Percentiles rank a stretch among this genome's conserved stretches.
phyloP scores from a whole-genome alignment of 2,888 invertebrate species.

The Microdon myrmicae region DNA sequence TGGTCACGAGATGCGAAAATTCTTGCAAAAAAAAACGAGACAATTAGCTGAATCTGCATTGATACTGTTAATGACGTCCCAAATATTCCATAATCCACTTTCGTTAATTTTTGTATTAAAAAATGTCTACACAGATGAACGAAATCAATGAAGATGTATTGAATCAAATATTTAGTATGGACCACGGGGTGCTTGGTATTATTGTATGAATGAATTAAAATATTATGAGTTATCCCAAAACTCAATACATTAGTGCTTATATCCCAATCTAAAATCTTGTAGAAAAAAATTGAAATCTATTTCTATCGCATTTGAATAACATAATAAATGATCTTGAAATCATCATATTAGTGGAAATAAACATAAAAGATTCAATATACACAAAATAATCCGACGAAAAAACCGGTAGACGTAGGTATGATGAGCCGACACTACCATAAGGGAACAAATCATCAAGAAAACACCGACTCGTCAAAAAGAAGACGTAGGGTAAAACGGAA shows the following conservation, averaged over 20 bases:
- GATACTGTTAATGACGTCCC: slow-evolving; percentile 4
- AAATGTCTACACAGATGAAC: slow-evolving; percentile 7
- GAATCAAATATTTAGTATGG: background rate
- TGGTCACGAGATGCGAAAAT: no score
- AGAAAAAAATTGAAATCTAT: slow-evolving; percentile 8
- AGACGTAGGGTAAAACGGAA: no score
- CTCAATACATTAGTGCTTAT: no score
- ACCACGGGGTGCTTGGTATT: slow-evolving; percentile 5
- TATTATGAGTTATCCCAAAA: background rate
- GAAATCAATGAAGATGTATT: slow-evolving; percentile 4
- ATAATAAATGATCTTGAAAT: slow-evolving; percentile 1
- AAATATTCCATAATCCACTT: no score
- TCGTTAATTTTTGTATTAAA: background rate
- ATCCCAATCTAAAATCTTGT: no score
- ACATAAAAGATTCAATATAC: slow-evolving; percentile 9
- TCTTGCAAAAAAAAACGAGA: no score
- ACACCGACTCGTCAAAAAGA: no score
- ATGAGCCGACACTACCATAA: no score
- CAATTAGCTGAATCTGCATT: no score
- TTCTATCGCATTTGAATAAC: background rate
- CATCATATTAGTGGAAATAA: slow-evolving; percentile 3
- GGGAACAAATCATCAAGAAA: no score
- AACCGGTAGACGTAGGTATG: no score
- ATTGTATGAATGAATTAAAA: slow-evolving; percentile 2
- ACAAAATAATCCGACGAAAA: no score